Percentiles rank a stretch among this genome's conserved stretches.
phyloP scores from a whole-genome alignment of 1,140 invertebrate species.

The Bombus polaris region DNA sequence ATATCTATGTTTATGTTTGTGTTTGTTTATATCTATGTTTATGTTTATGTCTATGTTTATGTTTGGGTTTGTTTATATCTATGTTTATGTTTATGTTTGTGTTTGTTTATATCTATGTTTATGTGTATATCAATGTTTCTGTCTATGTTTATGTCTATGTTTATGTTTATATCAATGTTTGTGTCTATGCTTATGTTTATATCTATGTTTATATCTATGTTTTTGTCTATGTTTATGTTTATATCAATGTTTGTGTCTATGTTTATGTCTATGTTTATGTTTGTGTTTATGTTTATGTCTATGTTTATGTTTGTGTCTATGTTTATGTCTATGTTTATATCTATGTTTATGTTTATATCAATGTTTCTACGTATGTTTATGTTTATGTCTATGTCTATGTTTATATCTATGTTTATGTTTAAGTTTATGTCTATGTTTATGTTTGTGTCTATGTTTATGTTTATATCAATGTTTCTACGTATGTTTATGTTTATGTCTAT shows the following conservation, averaged over 20 bases:
- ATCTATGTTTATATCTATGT: no score
- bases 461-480: no score
- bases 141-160: accelerated
- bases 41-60: no score
- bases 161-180: accelerated
- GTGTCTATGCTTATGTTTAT: accelerated
- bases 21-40: accelerated
- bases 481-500: no score
- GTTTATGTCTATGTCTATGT: no score
- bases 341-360: no score
- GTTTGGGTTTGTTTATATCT: no score
- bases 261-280: accelerated
- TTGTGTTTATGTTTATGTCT: accelerated
- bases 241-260: no score
- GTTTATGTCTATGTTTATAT: no score
- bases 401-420: accelerated
- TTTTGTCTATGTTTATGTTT: accelerated
- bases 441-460: accelerated
- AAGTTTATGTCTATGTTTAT: no score
- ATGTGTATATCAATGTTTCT: accelerated
- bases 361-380: no score
- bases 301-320: no score
- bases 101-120: accelerated
- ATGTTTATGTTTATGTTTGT: accelerated
- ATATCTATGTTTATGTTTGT: accelerated